Conservation (phyloP, 2,888 invertebrate genomes). For the Drosophila mettleri region DNA sequence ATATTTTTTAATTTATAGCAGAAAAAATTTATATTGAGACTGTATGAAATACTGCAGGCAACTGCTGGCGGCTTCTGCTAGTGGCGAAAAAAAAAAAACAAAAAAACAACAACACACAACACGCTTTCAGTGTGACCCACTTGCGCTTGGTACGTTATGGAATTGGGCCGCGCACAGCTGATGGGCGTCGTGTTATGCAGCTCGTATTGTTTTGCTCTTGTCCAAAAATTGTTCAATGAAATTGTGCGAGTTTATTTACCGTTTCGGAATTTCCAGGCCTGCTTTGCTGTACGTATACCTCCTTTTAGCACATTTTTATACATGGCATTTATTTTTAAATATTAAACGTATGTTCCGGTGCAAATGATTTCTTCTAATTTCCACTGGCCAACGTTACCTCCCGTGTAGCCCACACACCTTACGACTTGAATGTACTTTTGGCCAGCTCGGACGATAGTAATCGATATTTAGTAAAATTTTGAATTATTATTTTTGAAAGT, state of each 20-base stretch:
- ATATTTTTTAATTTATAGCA: conserved; percentile 17
- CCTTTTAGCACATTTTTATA: conserved; percentile 78
- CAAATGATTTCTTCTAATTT: too few species aligned
- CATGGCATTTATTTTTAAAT: conserved; percentile 55
- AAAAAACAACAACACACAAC: conserved; percentile 33
- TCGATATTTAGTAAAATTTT: too few species aligned
- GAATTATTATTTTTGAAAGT: too few species aligned
- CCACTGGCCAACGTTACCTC: conserved; percentile 21
- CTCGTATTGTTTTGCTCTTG: conserved; percentile 8
- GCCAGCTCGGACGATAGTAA: too few species aligned
- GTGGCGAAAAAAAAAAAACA: conserved; percentile 40
- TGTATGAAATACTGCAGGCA: conserved; percentile 43
- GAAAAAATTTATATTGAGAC: conserved; percentile 19
- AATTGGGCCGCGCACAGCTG: conserved; percentile 57
- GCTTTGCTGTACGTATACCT: conserved; percentile 77
- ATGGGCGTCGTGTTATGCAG: conserved; percentile 44
- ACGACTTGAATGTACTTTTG: background rate
- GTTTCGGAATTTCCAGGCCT: conserved; percentile 81
- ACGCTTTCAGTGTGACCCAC: conserved; percentile 65
- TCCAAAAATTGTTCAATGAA: conserved; percentile 19
- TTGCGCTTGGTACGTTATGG: conserved; percentile 45
- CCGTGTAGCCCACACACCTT: conserved; percentile 15
- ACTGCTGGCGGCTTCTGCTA: conserved; percentile 57
- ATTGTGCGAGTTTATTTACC: conserved; percentile 61
- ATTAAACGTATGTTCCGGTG: too few species aligned